A percentile compares a stretch with the other conserved stretches of the same genome.
Conservation (phyloP, 2,113 vertebrate species). For the Takifugu flavidus region DNA sequence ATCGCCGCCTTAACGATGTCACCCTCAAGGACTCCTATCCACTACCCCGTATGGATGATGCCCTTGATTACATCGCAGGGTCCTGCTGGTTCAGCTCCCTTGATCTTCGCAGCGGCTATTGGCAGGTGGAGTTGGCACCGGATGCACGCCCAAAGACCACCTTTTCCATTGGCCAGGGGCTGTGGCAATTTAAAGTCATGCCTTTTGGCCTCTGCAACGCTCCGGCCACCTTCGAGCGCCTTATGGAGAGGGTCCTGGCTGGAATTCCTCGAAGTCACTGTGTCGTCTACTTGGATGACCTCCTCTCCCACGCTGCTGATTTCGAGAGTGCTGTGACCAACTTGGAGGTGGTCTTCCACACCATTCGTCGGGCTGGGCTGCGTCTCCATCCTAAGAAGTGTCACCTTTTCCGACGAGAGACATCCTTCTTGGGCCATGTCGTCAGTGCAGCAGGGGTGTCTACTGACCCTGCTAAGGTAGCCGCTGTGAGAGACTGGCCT, state of each 20-base stretch:
- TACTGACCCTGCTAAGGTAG: not conserved
- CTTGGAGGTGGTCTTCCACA: not conserved
- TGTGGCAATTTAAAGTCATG: not conserved
- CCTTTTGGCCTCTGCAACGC: not conserved
- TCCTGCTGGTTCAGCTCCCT: slow-evolving; percentile 1
- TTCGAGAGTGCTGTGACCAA: not conserved
- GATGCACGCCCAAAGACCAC: not conserved
- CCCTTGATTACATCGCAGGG: not conserved
- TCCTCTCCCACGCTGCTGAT: not conserved
- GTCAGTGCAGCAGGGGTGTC: not conserved
- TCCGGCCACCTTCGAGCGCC: not conserved
- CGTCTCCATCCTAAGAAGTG: not conserved
- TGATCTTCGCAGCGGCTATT: not conserved
- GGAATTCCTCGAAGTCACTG: not conserved
- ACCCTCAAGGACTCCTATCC: not conserved
- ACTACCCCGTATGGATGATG: not conserved
- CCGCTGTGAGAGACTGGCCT: no score
- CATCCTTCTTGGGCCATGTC: not conserved
- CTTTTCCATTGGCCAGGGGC: not conserved
- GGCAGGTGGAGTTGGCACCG: not conserved
- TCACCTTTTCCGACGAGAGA: not conserved
- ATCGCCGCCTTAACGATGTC: not conserved
- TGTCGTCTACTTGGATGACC: not conserved
- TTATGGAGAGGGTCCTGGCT: not conserved
- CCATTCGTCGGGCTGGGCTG: not conserved